A percentile compares a stretch with the other conserved stretches of the same genome.
phyloP scores from a whole-genome alignment of 2,113 vertebrate genomes.

The Muntiacus muntjak region DNA sequence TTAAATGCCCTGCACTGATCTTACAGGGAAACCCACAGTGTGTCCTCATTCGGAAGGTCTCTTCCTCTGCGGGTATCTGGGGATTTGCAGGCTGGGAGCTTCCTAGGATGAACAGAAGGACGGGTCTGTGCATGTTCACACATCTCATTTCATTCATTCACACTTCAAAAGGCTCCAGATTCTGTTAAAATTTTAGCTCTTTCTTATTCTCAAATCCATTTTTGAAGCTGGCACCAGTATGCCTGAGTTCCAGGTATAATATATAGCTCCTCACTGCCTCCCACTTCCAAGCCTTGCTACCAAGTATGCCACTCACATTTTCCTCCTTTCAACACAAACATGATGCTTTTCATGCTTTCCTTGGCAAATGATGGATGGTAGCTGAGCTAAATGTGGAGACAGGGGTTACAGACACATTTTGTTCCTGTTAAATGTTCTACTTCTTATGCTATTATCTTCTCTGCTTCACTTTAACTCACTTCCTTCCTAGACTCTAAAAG shows the following conservation, averaged over 20 bases:
- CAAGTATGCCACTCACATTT: constrained; percentile 42
- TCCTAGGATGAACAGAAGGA: constrained; percentile 72
- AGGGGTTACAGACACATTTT: constrained; percentile 44
- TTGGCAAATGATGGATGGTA: background rate
- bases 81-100: constrained; percentile 61
- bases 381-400: constrained; percentile 52
- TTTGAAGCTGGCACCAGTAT: constrained; percentile 41
- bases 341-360: constrained; percentile 44
- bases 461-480: constrained; percentile 24
- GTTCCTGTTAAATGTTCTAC: constrained; percentile 18
- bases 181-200: constrained; percentile 59
- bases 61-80: constrained; percentile 40
- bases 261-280: constrained; percentile 52
- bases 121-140: constrained; percentile 60
- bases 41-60: constrained; percentile 47
- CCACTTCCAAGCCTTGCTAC: constrained; percentile 36
- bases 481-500: background rate
- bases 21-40: constrained; percentile 46
- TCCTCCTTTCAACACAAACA: constrained; percentile 44
- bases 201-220: constrained; percentile 23
- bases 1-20: background rate
- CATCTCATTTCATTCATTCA: constrained; percentile 55
- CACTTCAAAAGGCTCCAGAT: constrained; percentile 49
- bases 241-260: constrained; percentile 56
- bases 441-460: background rate